Evolutionary conservation across 2,113 vertebrate genomes (phyloP), one percentile per base, ranked within the genome.

Genomic region (Engraulis encrasicolus): DNA sequence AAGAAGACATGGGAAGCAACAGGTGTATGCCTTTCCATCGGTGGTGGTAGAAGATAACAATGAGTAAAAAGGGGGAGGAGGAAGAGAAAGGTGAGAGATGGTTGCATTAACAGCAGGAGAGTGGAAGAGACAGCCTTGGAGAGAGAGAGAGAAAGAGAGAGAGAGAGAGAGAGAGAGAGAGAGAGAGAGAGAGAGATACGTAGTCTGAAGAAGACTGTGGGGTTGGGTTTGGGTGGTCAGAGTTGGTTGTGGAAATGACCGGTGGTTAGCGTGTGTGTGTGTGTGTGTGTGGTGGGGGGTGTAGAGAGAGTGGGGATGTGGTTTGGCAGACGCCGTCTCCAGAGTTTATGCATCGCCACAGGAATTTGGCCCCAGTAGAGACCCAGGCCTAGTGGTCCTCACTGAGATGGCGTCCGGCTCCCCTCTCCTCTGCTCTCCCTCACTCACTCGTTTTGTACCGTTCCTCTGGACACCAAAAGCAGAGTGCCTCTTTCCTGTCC

Each of bases 261-360:
- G n/a, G n/a, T n/a, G n/a, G n/a, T n/a, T n/a, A n/a, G n/a, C n/a
- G n/a, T n/a, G n/a, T n/a, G n/a, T n/a, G n/a, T n/a, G n/a, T n/a
- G n/a, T n/a, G n/a, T n/a, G n/a, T n/a, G n/a, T n/a, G n/a, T n/a
- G 9, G n/a, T 6, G 2, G 20, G 61, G 61, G 66, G 66, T 0
- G 3, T 45, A 9, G 31, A 17, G 66, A 15, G 66, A 36, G 66
- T 31, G 66, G 66, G 27, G 66, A 74, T 74, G 66, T 74, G 66
- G 66, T 74, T 74, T 34, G 66, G 66, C 23, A 31, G 66, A 15
- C 66, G 66, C 11, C 66, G 66, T 74, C 66, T 74, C 66, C 66
- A 74, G 66, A 74, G 66, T 74, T 74, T 74, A 36, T 74, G 31
- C 66, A 31, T 74, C 66, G 14, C 66, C 66, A 14, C 66, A 74